These are phyloP conservation scores for Strigamia crassipes DNA, from an alignment of 2,888 invertebrate species.

Conservation along the genomic window DNA sequence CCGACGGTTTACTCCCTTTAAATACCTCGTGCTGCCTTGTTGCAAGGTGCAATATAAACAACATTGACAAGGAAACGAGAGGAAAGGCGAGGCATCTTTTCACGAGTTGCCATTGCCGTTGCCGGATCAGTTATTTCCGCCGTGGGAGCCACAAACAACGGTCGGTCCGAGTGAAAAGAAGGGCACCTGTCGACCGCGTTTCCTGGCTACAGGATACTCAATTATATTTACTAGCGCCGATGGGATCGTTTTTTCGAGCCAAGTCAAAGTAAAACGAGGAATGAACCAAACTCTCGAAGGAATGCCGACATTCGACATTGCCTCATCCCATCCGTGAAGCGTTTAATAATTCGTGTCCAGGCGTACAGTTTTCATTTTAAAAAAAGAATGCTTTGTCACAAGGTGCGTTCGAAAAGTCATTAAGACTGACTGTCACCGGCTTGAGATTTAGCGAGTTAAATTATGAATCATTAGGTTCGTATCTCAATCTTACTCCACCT, in stretches of 20 bases:
- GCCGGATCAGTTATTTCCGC: background rate
- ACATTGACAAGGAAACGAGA: background rate
- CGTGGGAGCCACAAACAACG: background rate
- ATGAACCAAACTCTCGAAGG: background rate
- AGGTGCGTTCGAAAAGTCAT: too few relatives aligned
- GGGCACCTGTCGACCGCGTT: background rate
- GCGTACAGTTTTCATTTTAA: too few relatives aligned
- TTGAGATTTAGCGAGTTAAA: too few relatives aligned
- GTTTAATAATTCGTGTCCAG: too few relatives aligned
- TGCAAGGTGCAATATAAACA: too few relatives aligned
- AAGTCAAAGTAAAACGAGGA: background rate
- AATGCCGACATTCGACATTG: background rate
- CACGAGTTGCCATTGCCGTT: background rate
- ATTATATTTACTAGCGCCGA: constrained; percentile 11
- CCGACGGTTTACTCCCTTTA: background rate
- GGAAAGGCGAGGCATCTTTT: background rate
- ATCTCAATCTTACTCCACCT: too few relatives aligned
- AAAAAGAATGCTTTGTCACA: too few relatives aligned
- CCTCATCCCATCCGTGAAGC: too few relatives aligned
- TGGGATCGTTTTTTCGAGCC: background rate
- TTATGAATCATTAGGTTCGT: too few relatives aligned
- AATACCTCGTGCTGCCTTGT: background rate
- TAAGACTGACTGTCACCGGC: too few relatives aligned
- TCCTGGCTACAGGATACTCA: background rate
- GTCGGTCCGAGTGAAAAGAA: background rate